A percentile compares a stretch with the other conserved stretches of the same genome.
These are phyloP conservation scores for Callitettix versicolor DNA, from an alignment of 1,140 invertebrate genomes.

Conservation along the genomic window DNA sequence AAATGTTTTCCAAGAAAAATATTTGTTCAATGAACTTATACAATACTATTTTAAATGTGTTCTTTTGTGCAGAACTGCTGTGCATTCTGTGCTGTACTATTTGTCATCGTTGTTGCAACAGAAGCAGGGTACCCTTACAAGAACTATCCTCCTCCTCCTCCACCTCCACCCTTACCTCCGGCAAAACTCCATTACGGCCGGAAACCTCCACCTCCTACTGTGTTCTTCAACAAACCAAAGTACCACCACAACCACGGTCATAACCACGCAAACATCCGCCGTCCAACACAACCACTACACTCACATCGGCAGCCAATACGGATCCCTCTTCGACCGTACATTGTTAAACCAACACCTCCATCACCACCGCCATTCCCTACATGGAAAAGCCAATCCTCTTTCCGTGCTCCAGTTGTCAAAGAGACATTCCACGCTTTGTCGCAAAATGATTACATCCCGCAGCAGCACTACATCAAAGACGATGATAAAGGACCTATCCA, in stretches of 20 bases:
- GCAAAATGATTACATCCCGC: not conserved
- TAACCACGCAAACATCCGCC: not conserved
- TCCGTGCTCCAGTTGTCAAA: constrained; percentile 19
- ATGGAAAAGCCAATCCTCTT: constrained; percentile 16
- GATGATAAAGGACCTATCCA: constrained; percentile 62
- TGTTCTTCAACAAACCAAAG: constrained; percentile 1
- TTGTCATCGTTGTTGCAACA: not conserved
- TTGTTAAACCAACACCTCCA: constrained; percentile 7
- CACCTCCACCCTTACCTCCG: constrained; percentile 3
- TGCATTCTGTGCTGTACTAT: too few species aligned
- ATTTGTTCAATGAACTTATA: too few species aligned
- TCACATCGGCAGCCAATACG: constrained; percentile 3
- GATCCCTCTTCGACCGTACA: not conserved
- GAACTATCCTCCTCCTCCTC: not conserved
- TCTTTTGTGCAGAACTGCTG: too few species aligned
- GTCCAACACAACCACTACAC: not conserved
- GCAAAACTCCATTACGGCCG: constrained; percentile 11
- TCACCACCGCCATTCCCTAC: constrained; percentile 4
- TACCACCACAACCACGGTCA: not conserved
- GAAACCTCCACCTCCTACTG: constrained; percentile 3
- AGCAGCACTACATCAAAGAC: constrained; percentile 15
- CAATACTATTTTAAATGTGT: too few species aligned
- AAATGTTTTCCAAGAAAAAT: too few species aligned
- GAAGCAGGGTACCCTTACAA: constrained; percentile 7
- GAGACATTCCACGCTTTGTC: constrained; percentile 14